Evolutionary conservation across 2,113 vertebrate genomes (phyloP).

Genomic region (Microtus pennsylvanicus): DNA sequence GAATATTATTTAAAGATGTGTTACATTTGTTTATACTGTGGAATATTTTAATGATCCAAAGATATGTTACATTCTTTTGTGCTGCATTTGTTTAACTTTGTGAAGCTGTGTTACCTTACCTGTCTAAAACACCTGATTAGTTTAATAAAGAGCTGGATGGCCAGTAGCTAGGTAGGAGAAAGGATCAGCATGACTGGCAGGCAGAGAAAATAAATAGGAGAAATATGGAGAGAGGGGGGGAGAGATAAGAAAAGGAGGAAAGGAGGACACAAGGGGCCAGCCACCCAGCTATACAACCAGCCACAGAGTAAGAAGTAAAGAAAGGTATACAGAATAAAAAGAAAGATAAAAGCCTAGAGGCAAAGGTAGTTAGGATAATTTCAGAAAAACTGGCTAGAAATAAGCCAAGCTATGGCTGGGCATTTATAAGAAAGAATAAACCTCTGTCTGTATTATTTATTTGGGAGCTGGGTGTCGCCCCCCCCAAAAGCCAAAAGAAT

Average conservation of each 20-base stretch:
- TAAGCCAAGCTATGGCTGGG: neutral
- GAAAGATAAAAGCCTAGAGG: neutral
- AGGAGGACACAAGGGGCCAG: neutral
- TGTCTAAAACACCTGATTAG: neutral
- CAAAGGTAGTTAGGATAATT: neutral
- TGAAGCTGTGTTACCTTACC: neutral
- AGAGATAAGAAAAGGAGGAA: neutral
- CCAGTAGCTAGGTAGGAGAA: neutral
- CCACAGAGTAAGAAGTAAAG: neutral
- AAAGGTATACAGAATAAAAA: neutral
- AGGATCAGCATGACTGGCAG: neutral
- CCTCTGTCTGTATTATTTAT: neutral
- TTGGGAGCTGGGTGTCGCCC: neutral
- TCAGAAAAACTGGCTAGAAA: neutral
- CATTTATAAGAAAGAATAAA: neutral
- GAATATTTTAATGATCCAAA: neutral
- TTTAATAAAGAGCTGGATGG: neutral
- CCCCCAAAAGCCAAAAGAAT: neutral
- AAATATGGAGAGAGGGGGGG: neutral
- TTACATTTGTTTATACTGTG: neutral
- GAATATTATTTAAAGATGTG: neutral
- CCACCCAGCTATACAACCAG: neutral
- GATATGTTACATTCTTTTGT: neutral
- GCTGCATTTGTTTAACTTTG: neutral
- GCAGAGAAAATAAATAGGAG: neutral